Evolutionary conservation across 2,113 vertebrate species (phyloP), one percentile per base, ranked within the genome.

Genomic region (Pangasianodon hypophthalmus): DNA sequence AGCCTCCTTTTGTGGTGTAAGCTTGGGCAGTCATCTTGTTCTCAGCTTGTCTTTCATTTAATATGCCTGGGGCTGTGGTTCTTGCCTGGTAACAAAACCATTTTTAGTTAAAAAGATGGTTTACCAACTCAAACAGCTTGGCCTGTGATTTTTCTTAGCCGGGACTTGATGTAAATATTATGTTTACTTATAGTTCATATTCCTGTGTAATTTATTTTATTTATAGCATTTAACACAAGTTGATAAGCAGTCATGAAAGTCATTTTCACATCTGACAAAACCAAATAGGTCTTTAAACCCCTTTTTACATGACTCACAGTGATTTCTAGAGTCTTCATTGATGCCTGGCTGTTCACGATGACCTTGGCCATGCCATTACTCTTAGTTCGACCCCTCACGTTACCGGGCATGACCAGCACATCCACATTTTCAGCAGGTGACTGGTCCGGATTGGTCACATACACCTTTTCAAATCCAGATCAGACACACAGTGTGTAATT

Each of bases 371-470:
- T 56, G 5, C 95, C 95, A 1, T 89, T 83, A n/a, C 13, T 16
- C 1, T 2, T 79, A 41, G 91, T 94, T 32, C 0, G 37, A 3
- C 56, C 54, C 10, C 0, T 24, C 6, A 85, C 50, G 0, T 7
- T 7, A 1, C 48, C 21, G 4, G 87, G 6, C 18, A 29, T 41
- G 54, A 84, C 88, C 67, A 5, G 32, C 29, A 96, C 73, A 0
- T 54, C 60, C 85, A 96, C 79, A 2, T 4, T 3, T 24, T 32
- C 58, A 69, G 96, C 95, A 19, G 95, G 95, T 0, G 94, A 93
- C 80, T 93, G 92, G 41, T 96, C 95, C 32, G 94, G 95, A 89
- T 95, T 95, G n/a, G 94, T 95, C 88, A 96, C 92, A 0, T 91
- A 95, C 79, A 95, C 93, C 95, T 96, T 41, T 89, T 26, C 24